A percentile compares a stretch with the other conserved stretches of the same genome.
Evolutionary conservation across 1,140 invertebrate species (phyloP).

Genomic region (Drosophila dunni): DNA sequence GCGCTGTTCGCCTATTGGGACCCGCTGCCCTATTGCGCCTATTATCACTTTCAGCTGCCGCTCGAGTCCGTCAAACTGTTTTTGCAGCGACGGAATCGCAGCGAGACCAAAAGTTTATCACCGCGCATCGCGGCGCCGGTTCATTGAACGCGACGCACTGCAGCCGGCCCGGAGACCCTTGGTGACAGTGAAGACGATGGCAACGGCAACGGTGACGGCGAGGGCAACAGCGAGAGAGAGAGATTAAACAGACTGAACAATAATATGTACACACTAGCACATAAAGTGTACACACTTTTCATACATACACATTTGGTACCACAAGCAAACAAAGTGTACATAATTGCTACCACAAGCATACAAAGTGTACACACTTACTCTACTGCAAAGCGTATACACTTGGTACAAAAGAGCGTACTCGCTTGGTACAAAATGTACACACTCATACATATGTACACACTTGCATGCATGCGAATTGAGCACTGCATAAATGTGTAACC

Average conservation of each 20-base stretch:
- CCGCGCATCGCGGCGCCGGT: slow-evolving; percentile 77
- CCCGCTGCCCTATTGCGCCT: slow-evolving; percentile 92
- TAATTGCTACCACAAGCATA: slow-evolving; percentile 9
- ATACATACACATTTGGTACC: background rate
- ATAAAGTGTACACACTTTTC: background rate
- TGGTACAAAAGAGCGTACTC: background rate
- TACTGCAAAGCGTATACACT: background rate
- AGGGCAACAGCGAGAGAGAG: slow-evolving; percentile 57
- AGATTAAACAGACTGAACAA: slow-evolving; percentile 78
- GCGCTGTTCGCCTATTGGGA: slow-evolving; percentile 93
- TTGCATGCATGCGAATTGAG: too few species aligned
- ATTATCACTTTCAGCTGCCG: slow-evolving; percentile 91
- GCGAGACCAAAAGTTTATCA: slow-evolving; percentile 78
- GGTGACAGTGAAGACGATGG: slow-evolving; percentile 24
- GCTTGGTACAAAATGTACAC: slow-evolving; percentile 1
- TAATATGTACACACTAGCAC: slow-evolving; percentile 31
- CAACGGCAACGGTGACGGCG: slow-evolving; percentile 22
- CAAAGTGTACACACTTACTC: slow-evolving; percentile 3
- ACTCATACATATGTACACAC: background rate
- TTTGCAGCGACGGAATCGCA: slow-evolving; percentile 78
- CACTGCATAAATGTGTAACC: too few species aligned
- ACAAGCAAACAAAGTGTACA: slow-evolving; percentile 15
- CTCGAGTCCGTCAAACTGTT: slow-evolving; percentile 86
- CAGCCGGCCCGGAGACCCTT: slow-evolving; percentile 36
- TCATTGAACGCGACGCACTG: slow-evolving; percentile 77